Evolutionary conservation across 2,888 invertebrate genomes (phyloP).

Genomic region (Tetrapedia diversipes): DNA sequence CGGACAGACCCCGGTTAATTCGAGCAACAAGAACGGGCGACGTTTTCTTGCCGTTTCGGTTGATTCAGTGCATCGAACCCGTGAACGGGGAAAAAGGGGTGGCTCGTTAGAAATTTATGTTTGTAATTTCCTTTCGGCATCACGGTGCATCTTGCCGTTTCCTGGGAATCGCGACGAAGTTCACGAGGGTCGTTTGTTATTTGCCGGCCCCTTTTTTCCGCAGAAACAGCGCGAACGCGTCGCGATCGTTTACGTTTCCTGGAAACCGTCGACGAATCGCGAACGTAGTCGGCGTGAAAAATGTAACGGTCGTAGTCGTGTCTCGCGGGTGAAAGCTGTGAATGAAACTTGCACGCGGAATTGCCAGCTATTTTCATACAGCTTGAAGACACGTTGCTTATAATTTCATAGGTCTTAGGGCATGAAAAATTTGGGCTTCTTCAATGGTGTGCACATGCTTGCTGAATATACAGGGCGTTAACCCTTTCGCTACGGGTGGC

Average conservation of each 20-base stretch:
- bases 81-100: not conserved
- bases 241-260: slow-evolving; percentile 17
- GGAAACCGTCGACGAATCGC: not conserved
- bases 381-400: too few relatives aligned
- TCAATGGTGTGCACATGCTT: too few relatives aligned
- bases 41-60: not conserved
- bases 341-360: too few relatives aligned
- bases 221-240: not conserved
- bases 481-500: too few relatives aligned
- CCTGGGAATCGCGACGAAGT: too few relatives aligned
- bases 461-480: too few relatives aligned
- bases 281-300: slow-evolving; percentile 15
- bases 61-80: not conserved
- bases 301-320: slow-evolving; percentile 6
- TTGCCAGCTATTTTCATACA: too few relatives aligned
- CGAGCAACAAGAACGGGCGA: too few relatives aligned
- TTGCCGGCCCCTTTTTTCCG: not conserved
- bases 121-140: not conserved
- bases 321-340: too few relatives aligned
- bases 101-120: not conserved
- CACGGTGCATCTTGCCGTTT: not conserved
- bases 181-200: not conserved
- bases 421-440: too few relatives aligned
- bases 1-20: too few relatives aligned
- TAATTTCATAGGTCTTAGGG: too few relatives aligned